Conservation (phyloP, 2,888 invertebrate genomes). For the Priocnemis perturbator region DNA sequence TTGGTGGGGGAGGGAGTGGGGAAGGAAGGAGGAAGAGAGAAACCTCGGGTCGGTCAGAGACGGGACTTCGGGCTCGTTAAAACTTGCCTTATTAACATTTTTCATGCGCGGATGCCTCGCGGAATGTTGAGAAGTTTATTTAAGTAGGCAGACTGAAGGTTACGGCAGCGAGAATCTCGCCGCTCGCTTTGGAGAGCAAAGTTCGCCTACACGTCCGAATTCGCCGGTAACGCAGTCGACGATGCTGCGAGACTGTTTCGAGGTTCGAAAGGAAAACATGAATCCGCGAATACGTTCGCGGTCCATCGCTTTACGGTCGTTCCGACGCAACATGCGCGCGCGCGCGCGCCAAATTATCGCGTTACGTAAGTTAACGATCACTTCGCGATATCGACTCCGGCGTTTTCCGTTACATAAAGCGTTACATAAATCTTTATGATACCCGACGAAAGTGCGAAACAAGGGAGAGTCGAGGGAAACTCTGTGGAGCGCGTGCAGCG, state of each 20-base stretch:
- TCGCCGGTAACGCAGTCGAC: constrained; percentile 46
- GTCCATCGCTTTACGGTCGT: background rate
- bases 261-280: constrained; percentile 6
- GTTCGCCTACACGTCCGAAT: constrained; percentile 49
- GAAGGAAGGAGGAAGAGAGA: constrained; percentile 5
- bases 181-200: constrained; percentile 35
- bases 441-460: background rate
- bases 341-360: too few species aligned
- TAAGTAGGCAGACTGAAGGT: constrained; percentile 55
- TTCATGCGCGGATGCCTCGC: constrained; percentile 69
- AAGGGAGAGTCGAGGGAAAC: background rate
- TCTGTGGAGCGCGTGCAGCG: background rate
- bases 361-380: too few species aligned
- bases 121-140: constrained; percentile 66
- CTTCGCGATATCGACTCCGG: too few species aligned
- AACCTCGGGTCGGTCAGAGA: constrained; percentile 39
- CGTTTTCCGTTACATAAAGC: too few species aligned
- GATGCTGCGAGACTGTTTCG: background rate
- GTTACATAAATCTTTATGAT: constrained; percentile 4
- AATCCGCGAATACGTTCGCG: too few species aligned
- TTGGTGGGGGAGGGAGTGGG: constrained; percentile 13
- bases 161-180: constrained; percentile 42
- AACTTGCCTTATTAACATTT: constrained; percentile 73
- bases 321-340: background rate
- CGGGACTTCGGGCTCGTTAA: constrained; percentile 65